These are phyloP conservation scores for Phoenoteleia sp. DNA, from an alignment of 2,888 invertebrate species.

Conservation along the genomic window DNA sequence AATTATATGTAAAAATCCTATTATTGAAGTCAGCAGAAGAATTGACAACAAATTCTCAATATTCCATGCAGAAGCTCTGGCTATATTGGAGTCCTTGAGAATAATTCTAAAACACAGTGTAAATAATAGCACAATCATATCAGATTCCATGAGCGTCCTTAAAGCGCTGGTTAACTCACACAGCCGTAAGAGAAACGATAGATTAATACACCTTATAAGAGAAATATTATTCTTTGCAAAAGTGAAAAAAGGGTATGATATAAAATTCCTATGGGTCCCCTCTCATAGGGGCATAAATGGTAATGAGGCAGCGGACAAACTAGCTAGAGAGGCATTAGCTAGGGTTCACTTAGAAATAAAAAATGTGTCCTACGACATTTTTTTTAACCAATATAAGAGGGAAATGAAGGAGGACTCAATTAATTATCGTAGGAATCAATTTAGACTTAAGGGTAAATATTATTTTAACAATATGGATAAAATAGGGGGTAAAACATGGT, in stretches of 20 bases:
- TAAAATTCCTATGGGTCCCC: background rate
- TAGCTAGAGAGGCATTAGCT: background rate
- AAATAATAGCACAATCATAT: background rate
- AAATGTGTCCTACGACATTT: background rate
- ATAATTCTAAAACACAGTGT: background rate
- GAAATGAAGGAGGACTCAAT: background rate
- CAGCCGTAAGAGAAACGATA: background rate
- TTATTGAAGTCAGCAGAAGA: background rate
- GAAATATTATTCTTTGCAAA: background rate
- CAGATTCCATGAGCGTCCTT: background rate
- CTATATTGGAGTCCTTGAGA: too few species aligned
- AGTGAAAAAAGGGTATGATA: background rate
- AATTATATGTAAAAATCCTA: background rate
- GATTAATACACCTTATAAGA: background rate
- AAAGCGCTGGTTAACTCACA: background rate
- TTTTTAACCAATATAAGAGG: background rate
- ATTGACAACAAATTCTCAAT: background rate
- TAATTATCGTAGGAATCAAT: background rate
- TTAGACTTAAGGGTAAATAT: background rate
- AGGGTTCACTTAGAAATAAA: background rate
- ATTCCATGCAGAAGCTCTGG: conserved; percentile 7
- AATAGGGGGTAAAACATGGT: background rate
- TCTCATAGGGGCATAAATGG: background rate
- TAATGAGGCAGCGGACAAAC: background rate
- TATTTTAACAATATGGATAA: background rate